Base-by-base conservation (phyloP, 2,797 vertebrate species). In the Falco concolor region DNA sequence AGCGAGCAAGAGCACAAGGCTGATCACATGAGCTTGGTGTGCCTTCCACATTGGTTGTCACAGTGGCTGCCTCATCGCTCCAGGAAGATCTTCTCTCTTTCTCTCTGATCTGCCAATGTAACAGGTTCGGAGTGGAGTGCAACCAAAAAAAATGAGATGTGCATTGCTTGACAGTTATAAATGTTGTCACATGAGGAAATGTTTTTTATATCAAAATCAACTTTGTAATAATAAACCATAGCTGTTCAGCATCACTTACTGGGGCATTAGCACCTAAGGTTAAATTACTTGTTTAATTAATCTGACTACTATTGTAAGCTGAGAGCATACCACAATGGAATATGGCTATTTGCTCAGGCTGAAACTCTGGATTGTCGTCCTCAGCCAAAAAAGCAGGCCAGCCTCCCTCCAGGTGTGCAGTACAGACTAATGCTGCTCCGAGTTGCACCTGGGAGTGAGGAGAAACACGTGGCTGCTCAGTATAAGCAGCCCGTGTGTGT, bases 401-500 rank as follows among this genome's bases (percentile, higher is more conserved):
- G 50, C 38, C 53, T 38, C 44, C 17, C 24, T 80, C 30, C 44
- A 50, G 32, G 13, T 25, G 27, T 22, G 27, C 47, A 34, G 56
- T 36, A 27, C 61, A 60, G 38, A 22, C 27, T 17, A 20, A 19
- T 27, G 34, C 18, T 77, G 64, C 34, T 63, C 53, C 0, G 3
- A n/a, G 16, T n/a, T 64, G 45, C 25, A 52, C 65, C 17, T 17
- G 32, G 38, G 61, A 77, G n/a, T 23, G 20, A 27, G 64, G n/a
- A 59, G n/a, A 56, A 67, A 24, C 1, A 12, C 8, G 13, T 47
- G 61, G 42, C n/a, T 75, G 36, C 42, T 42, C 57, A 16, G 30
- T 6, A 10, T 5, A 34, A 75, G 40, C 30, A 50, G 45, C 24
- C 10, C 12, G 4, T 7, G 23, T 8, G 9, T 1, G 0, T 20